Base-by-base conservation (phyloP, 1,140 invertebrate species). In the Pseudachorutes palmiensis region DNA sequence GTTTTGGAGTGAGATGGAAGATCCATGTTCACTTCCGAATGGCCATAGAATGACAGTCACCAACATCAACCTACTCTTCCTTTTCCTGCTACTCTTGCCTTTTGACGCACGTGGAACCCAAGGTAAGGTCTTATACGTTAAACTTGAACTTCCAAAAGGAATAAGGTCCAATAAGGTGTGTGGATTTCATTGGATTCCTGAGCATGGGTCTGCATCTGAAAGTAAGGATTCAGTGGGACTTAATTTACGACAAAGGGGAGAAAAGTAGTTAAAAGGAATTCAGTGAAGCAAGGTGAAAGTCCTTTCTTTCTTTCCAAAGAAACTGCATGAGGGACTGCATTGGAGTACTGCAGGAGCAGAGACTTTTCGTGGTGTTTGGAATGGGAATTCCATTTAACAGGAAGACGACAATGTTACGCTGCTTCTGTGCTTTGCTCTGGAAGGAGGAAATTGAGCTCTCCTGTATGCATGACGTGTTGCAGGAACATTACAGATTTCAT, bases 401-500 rank as follows among this genome's bases (percentile, higher is more conserved):
- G 36, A 55, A 55, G 51, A 55, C 9, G 51, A 55, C 9, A 24
- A 55, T 12, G 36, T 45, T 45, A 45, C n/a, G n/a, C 9, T 45
- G 36, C 36, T 9, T 9, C 9, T 14, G n/a, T 5, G 55, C 5
- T 57, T 5, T 5, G 26, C n/a, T 9, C 12, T 5, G 22, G 26
- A 9, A 12, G 9, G 26, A 57, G 55, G 55, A 61, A 61, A 9
- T 61, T 9, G 24, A 57, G 66, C 66, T 62, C 62, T 62, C 24
- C 24, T 67, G 59, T 67, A 67, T 67, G 66, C 66, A 67, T 67
- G 66, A 67, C 66, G 66, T 67, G 66, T 36, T 41, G 36, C 49
- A 30, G 58, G 41, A 66, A 31, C 58, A 66, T 66, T 66, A 60
- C 9, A 66, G 32, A 65, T 57, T 58, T 30, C 51, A 55, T 55